A percentile compares a stretch with the other conserved stretches of the same genome.
These are phyloP conservation scores for Rhopilema esculentum DNA, from an alignment of 30 jellyfish, hydroid and myxozoan species.

Conservation along the genomic window DNA sequence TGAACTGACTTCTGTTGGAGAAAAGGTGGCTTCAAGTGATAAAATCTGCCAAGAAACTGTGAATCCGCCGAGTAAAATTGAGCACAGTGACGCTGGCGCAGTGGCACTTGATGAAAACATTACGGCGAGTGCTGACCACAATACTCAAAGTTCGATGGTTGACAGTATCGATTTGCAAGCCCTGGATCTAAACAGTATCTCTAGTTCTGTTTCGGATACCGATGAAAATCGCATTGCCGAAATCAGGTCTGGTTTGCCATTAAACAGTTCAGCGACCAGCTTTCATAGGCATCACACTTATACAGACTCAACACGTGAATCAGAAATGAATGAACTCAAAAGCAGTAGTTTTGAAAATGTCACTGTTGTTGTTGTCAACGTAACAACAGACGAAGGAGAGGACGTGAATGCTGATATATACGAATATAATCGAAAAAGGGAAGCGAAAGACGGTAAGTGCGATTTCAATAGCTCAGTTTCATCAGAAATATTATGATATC, in stretches of 20 bases:
- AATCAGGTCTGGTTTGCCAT: background rate
- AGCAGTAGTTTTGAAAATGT: constrained; percentile 32
- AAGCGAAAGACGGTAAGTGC: background rate
- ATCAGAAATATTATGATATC: background rate
- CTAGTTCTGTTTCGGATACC: constrained; percentile 2
- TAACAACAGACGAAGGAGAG: constrained; percentile 72
- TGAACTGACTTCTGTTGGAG: background rate
- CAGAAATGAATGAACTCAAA: constrained; percentile 10
- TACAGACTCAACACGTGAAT: background rate
- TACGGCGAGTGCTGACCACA: constrained; percentile 3
- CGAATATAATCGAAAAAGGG: constrained; percentile 53
- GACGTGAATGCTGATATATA: constrained; percentile 75
- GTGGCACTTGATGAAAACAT: background rate
- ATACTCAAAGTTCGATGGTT: constrained; percentile 9
- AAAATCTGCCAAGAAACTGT: constrained; percentile 1
- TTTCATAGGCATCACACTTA: background rate
- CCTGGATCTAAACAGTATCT: constrained; percentile 7
- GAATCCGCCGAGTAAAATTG: background rate
- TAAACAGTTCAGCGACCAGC: background rate
- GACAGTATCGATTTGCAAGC: constrained; percentile 39
- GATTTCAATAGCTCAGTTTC: background rate
- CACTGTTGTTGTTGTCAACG: constrained; percentile 68
- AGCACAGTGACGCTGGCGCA: background rate
- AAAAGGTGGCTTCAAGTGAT: constrained; percentile 5
- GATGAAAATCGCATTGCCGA: background rate